These are phyloP conservation scores for Eulemur rubriventer DNA, from an alignment of 2,797 vertebrate genomes.

Conservation along the genomic window DNA sequence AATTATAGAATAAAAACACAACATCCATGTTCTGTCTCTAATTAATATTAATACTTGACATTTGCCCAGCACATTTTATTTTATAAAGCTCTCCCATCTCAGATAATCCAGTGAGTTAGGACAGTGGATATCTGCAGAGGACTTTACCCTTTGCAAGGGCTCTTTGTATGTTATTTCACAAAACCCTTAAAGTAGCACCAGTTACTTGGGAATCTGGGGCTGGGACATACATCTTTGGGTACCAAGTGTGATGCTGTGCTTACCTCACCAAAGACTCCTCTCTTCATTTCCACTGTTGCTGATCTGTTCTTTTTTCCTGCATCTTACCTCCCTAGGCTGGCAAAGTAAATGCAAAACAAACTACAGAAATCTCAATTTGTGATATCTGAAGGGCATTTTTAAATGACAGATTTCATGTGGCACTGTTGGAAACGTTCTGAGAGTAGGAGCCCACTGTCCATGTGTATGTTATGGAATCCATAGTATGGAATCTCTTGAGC, in stretches of 20 bases:
- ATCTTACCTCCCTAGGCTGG: background rate
- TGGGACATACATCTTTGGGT: background rate
- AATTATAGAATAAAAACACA: background rate
- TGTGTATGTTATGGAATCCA: background rate
- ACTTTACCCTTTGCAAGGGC: background rate
- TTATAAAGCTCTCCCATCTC: background rate
- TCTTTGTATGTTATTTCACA: background rate
- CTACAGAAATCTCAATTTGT: background rate
- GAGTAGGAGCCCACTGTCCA: background rate
- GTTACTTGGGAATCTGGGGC: background rate
- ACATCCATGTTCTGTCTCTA: background rate
- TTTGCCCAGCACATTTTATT: background rate
- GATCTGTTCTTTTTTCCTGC: background rate
- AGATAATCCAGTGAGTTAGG: background rate
- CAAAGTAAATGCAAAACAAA: conserved; percentile 28
- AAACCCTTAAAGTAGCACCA: background rate
- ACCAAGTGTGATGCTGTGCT: background rate
- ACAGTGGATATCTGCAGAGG: background rate
- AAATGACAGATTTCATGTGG: background rate
- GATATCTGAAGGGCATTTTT: background rate
- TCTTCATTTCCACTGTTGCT: background rate
- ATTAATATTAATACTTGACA: background rate
- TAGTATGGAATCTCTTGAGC: background rate
- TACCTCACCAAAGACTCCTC: background rate
- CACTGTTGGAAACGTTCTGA: background rate